Percentiles rank a stretch among this genome's conserved stretches.
Evolutionary conservation across 2,797 vertebrate species (phyloP).

Genomic region (Thaleichthys pacificus): DNA sequence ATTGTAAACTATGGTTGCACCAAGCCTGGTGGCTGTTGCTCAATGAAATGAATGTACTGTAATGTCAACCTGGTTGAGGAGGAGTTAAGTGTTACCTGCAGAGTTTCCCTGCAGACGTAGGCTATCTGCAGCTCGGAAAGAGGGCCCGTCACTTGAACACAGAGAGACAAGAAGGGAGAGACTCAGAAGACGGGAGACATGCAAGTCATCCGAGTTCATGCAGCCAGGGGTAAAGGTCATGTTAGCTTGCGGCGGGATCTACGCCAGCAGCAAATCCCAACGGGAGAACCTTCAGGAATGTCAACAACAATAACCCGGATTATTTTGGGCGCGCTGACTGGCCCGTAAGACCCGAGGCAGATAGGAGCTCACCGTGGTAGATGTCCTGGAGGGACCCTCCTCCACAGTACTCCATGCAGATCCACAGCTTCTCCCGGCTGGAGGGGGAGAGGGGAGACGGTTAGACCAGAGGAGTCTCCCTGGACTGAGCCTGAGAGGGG

Average conservation of each 20-base stretch:
- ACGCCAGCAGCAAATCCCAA: not conserved
- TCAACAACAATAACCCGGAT: not conserved
- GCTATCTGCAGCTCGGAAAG: slow-evolving; percentile 95
- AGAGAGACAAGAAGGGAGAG: slow-evolving; percentile 16
- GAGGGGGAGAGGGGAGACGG: slow-evolving; percentile 10
- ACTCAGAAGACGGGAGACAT: not conserved
- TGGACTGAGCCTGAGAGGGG: too few species aligned
- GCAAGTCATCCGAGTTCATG: not conserved
- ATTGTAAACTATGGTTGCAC: too few species aligned
- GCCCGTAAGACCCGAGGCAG: not conserved
- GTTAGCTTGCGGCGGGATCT: not conserved
- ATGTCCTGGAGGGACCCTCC: slow-evolving; percentile 98
- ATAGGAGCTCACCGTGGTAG: slow-evolving; percentile 85
- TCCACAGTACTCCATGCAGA: slow-evolving; percentile 99
- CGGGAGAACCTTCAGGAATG: slow-evolving; percentile 1
- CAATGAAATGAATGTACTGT: not conserved
- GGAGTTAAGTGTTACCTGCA: slow-evolving; percentile 80
- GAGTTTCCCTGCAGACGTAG: slow-evolving; percentile 92
- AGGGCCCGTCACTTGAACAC: slow-evolving; percentile 87
- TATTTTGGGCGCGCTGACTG: not conserved
- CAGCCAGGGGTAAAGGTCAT: not conserved
- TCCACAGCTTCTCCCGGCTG: slow-evolving; percentile 98
- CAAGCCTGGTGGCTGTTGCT: too few species aligned
- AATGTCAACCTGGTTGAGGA: not conserved
- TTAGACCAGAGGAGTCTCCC: too few species aligned